phyloP scores from a whole-genome alignment of 2,113 vertebrate genomes.

The Tetraodon nigroviridis region DNA sequence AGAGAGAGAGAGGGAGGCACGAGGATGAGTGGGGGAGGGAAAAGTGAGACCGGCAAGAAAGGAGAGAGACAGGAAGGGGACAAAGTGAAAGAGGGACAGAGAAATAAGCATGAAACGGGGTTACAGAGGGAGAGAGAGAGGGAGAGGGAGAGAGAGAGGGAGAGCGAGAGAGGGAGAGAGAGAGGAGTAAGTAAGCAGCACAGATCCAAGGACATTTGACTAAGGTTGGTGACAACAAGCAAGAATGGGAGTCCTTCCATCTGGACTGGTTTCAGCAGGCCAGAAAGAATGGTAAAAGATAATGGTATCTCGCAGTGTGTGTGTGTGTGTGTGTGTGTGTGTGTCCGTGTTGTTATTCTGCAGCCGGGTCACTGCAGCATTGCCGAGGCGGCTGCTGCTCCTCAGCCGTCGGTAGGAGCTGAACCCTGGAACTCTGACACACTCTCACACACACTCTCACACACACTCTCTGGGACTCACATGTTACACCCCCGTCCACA shows the following conservation, averaged over 20 bases:
- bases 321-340: conserved; percentile 14
- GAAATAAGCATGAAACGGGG: neutral
- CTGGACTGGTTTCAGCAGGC: conserved; percentile 28
- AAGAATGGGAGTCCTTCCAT: conserved; percentile 21
- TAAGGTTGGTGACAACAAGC: conserved; percentile 25
- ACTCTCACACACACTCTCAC: too few species aligned
- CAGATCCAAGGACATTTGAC: conserved; percentile 35
- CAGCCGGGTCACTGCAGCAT: conserved; percentile 19
- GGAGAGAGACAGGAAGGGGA: neutral
- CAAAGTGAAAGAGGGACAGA: conserved; percentile 41
- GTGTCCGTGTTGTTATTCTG: conserved; percentile 15
- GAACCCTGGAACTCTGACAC: too few species aligned
- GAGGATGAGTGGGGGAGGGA: conserved; percentile 2
- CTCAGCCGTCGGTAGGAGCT: neutral
- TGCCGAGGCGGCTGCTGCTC: conserved; percentile 18
- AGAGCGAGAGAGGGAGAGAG: neutral
- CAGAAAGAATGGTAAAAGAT: neutral
- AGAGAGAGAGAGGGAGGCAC: neutral
- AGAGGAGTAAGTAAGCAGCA: conserved; percentile 12
- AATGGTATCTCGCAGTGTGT: neutral
- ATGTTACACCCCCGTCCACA: conserved; percentile 86
- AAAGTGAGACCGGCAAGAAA: conserved; percentile 3
- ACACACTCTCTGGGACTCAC: conserved; percentile 71
- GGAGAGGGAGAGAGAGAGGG: neutral
- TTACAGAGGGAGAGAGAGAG: conserved; percentile 4